phyloP scores from a whole-genome alignment of 64 coral and sea anemone genomes.

The Dendrophyllia cribrosa region DNA sequence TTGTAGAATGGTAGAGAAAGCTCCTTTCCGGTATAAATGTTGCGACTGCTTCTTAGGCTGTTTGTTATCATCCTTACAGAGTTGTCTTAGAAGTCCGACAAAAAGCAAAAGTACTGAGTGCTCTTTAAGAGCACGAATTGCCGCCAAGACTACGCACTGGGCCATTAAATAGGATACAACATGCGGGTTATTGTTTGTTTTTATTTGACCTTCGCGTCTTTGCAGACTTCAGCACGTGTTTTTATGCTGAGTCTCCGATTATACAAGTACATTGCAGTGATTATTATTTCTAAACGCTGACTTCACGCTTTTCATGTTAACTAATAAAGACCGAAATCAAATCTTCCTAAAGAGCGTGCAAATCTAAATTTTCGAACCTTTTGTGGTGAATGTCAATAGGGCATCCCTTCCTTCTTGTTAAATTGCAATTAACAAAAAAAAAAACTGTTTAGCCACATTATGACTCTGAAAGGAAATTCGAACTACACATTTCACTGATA shows the following conservation, averaged over 20 bases:
- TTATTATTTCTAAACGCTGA: background rate
- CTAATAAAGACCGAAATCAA: background rate
- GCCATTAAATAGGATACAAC: background rate
- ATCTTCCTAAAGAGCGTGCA: background rate
- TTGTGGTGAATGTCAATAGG: background rate
- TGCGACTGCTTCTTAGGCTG: too few species aligned
- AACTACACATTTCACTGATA: background rate
- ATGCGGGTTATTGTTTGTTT: slow-evolving; percentile 8
- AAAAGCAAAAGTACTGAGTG: too few species aligned
- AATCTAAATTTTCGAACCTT: background rate
- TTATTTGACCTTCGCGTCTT: background rate
- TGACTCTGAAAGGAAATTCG: background rate
- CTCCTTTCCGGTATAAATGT: too few species aligned
- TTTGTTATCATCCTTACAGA: too few species aligned
- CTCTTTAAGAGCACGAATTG: too few species aligned
- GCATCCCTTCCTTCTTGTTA: background rate
- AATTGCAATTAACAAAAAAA: background rate
- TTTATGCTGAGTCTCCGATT: background rate
- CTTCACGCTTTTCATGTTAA: background rate
- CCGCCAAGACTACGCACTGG: background rate
- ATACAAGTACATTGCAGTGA: too few species aligned
- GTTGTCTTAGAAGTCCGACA: too few species aligned
- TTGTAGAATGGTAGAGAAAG: too few species aligned
- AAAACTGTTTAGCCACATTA: too few species aligned
- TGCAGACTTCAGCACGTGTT: background rate